Evolutionary conservation across 2,888 invertebrate genomes (phyloP).

Genomic region (Cephus rjabovi): DNA sequence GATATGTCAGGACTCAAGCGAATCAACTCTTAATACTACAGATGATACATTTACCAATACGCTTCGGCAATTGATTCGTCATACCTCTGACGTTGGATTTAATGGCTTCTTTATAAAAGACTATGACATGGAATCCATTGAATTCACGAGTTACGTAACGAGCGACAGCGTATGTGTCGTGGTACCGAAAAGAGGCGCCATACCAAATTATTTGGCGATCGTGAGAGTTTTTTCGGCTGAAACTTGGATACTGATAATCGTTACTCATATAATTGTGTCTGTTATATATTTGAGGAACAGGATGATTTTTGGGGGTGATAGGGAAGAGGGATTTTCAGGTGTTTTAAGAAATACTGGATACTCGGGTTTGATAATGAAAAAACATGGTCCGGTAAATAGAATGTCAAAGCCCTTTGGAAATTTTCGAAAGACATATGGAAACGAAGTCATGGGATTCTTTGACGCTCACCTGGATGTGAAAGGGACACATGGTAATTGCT

Average conservation of each 20-base stretch:
- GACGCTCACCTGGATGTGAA: neutral
- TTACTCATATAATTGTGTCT: conserved; percentile 17
- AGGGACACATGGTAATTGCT: neutral
- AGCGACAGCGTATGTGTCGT: conserved; percentile 31
- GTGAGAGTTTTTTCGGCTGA: conserved; percentile 22
- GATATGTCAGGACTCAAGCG: conserved; percentile 7
- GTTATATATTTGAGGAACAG: conserved; percentile 15
- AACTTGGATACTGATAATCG: conserved; percentile 27
- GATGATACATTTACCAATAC: conserved; percentile 30
- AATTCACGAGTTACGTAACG: conserved; percentile 20
- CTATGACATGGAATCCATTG: conserved; percentile 40
- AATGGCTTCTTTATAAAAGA: conserved; percentile 64
- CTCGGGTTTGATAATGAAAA: neutral
- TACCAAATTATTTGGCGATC: conserved; percentile 31
- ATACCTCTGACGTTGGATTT: conserved; percentile 57
- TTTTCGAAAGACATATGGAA: neutral
- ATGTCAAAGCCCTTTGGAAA: neutral
- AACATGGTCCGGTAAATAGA: too few relatives aligned
- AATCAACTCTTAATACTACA: conserved; percentile 27
- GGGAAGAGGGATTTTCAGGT: neutral
- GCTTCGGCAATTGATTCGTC: conserved; percentile 53
- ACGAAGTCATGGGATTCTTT: neutral
- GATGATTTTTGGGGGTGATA: neutral
- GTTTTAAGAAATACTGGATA: neutral
- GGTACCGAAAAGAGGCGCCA: conserved; percentile 23